These are phyloP conservation scores for Sarcophaga subvicina DNA, from an alignment of 2,888 invertebrate genomes.

Conservation along the genomic window DNA sequence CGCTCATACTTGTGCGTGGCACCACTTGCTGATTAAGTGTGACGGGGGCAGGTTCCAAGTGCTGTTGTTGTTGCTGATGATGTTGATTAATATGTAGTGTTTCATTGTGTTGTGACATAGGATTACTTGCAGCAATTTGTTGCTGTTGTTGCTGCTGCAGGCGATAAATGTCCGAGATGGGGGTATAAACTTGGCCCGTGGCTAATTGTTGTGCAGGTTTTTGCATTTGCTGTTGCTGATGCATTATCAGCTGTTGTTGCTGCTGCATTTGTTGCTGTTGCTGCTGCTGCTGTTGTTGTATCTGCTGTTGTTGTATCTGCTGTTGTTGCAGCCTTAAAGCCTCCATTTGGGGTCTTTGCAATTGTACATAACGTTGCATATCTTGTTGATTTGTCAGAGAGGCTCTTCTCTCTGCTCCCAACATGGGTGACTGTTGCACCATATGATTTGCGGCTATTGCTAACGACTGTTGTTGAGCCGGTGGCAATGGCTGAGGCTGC, in stretches of 20 bases:
- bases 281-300: slow-evolving; percentile 50
- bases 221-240: slow-evolving; percentile 71
- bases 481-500: slow-evolving; percentile 53
- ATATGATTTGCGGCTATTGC: slow-evolving; percentile 66
- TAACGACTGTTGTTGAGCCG: slow-evolving; percentile 59
- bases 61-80: slow-evolving; percentile 70
- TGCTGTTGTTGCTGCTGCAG: slow-evolving; percentile 78
- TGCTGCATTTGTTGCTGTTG: slow-evolving; percentile 64
- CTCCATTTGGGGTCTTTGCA: slow-evolving; percentile 77
- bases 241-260: slow-evolving; percentile 70
- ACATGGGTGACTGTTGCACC: slow-evolving; percentile 76
- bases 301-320: slow-evolving; percentile 64
- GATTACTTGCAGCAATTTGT: slow-evolving; percentile 73
- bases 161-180: slow-evolving; percentile 78
- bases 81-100: slow-evolving; percentile 73
- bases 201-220: slow-evolving; percentile 70
- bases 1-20: slow-evolving; percentile 80
- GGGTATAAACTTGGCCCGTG: slow-evolving; percentile 77
- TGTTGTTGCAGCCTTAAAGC: slow-evolving; percentile 73
- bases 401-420: slow-evolving; percentile 72
- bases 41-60: slow-evolving; percentile 72
- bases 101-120: slow-evolving; percentile 69
- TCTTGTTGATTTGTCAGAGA: slow-evolving; percentile 73
- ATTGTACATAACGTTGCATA: slow-evolving; percentile 80
- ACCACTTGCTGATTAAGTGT: slow-evolving; percentile 70